Evolutionary conservation across 92 coral and sea anemone species (phyloP).

Genomic region (Ricordea florida): DNA sequence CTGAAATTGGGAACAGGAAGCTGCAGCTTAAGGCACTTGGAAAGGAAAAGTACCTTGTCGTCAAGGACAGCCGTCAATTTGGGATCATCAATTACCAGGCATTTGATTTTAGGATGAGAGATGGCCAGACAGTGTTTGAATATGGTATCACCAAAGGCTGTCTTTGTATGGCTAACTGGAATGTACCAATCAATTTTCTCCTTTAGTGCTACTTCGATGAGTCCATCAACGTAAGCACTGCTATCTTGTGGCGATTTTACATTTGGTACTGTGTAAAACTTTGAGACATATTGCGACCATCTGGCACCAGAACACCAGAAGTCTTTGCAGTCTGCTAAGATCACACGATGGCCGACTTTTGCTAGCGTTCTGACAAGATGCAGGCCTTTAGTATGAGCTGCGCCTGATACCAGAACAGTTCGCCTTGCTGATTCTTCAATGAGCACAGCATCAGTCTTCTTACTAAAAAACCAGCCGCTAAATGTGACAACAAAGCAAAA

Average conservation of each 20-base stretch:
- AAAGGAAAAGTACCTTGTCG: slow-evolving; percentile 30
- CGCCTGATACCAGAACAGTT: slow-evolving; percentile 42
- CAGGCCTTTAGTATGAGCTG: slow-evolving; percentile 33
- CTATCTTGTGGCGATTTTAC: slow-evolving; percentile 9
- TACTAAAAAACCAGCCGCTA: slow-evolving; percentile 11
- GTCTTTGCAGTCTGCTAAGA: slow-evolving; percentile 37
- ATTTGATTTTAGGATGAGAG: slow-evolving; percentile 26
- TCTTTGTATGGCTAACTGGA: slow-evolving; percentile 45
- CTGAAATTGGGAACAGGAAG: slow-evolving; percentile 31
- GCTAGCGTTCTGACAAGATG: slow-evolving; percentile 37
- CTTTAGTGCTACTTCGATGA: slow-evolving; percentile 21
- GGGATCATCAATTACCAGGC: slow-evolving; percentile 50
- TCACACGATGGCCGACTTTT: slow-evolving; percentile 51
- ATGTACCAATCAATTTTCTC: slow-evolving; percentile 64
- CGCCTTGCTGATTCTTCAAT: slow-evolving; percentile 15
- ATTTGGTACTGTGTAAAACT: slow-evolving; percentile 36
- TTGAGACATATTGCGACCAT: slow-evolving; percentile 40
- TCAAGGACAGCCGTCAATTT: slow-evolving; percentile 42
- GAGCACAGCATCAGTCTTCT: not conserved
- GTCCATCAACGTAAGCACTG: slow-evolving; percentile 36
- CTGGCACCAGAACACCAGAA: slow-evolving; percentile 43
- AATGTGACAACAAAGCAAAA: not conserved
- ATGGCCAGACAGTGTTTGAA: slow-evolving; percentile 34
- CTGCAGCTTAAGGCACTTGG: slow-evolving; percentile 28
- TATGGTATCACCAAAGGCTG: slow-evolving; percentile 30